phyloP scores from a whole-genome alignment of 2,113 vertebrate species.

The Lagopus leucura region DNA sequence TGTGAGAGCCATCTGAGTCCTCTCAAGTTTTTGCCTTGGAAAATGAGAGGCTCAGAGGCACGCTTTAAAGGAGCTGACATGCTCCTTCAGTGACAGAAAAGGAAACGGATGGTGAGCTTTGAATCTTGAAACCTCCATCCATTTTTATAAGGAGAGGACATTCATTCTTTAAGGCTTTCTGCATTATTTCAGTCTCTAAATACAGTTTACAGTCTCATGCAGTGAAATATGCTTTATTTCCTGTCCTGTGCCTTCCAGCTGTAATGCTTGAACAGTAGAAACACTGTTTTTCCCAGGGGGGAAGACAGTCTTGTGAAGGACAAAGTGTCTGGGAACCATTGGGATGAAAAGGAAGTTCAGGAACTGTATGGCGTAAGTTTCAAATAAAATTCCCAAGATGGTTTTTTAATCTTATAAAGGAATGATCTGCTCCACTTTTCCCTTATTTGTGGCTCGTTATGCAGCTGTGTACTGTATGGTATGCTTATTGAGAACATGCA shows the following conservation, averaged over 20 bases:
- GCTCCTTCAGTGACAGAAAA: neutral
- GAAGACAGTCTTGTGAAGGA: neutral
- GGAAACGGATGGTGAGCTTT: neutral
- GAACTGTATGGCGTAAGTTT: neutral
- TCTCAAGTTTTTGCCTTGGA: neutral
- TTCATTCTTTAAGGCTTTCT: neutral
- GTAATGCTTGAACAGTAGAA: neutral
- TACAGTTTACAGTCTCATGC: neutral
- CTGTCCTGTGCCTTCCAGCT: neutral
- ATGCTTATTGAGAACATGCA: neutral
- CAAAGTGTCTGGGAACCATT: neutral
- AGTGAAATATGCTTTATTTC: neutral
- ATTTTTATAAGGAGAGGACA: neutral
- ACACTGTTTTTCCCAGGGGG: neutral
- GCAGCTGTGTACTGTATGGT: neutral
- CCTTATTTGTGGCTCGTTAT: neutral
- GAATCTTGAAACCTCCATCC: neutral
- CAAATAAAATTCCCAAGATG: neutral
- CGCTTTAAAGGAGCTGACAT: neutral
- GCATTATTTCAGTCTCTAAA: neutral
- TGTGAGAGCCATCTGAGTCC: conserved; percentile 24
- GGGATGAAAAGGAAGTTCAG: neutral
- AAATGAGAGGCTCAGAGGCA: neutral
- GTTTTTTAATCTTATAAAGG: neutral
- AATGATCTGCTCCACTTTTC: neutral